Percentiles rank a stretch among this genome's conserved stretches.
These are phyloP conservation scores for Hyaena hyaena DNA, from an alignment of 2,113 vertebrate species.

Conservation along the genomic window DNA sequence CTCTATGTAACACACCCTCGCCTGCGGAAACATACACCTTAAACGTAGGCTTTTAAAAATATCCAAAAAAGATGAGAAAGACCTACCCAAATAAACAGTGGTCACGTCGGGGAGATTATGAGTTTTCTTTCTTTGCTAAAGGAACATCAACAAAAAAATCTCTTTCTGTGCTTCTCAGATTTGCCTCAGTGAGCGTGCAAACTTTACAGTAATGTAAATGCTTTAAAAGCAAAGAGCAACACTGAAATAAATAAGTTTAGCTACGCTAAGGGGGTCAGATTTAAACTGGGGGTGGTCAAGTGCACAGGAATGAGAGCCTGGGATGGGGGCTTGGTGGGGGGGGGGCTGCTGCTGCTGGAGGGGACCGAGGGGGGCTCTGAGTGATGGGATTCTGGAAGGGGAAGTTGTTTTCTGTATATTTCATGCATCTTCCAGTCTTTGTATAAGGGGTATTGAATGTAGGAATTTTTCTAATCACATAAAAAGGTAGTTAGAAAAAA, in stretches of 20 bases:
- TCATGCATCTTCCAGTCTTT: background rate
- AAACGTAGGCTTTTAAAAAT: background rate
- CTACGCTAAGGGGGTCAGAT: background rate
- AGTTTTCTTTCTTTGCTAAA: background rate
- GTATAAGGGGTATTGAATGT: background rate
- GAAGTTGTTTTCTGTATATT: background rate
- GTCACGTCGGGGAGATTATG: background rate
- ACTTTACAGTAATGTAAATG: background rate
- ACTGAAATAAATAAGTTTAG: background rate
- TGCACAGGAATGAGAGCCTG: background rate
- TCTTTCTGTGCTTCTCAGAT: background rate
- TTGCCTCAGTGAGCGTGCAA: background rate
- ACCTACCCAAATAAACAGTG: background rate
- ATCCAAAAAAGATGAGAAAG: background rate
- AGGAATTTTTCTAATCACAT: background rate
- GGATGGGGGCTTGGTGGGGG: too few relatives aligned
- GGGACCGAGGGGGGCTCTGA: fast-evolving
- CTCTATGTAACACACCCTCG: background rate
- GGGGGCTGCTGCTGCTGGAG: fast-evolving
- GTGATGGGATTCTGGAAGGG: background rate
- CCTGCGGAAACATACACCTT: background rate
- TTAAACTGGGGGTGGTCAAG: background rate
- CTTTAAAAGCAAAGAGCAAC: background rate
- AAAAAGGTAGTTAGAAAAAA: background rate
- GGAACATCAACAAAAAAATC: too few relatives aligned